A percentile compares a stretch with the other conserved stretches of the same genome.
phyloP scores from a whole-genome alignment of 2,113 vertebrate species.

The Dissostichus mawsoni region DNA sequence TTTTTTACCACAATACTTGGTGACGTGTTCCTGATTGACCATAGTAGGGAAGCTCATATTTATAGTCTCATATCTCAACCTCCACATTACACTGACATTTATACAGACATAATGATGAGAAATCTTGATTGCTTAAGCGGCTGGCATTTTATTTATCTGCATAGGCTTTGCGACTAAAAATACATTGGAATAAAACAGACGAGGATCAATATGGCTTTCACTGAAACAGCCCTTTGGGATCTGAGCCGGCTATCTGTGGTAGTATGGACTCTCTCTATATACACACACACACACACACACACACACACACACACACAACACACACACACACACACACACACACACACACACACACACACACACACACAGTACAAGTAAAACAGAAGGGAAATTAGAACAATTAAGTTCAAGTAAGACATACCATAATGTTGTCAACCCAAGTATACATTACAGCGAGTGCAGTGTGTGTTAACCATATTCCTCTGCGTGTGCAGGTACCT shows the following conservation, averaged over 20 bases:
- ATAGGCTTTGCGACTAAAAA: slow-evolving; percentile 24
- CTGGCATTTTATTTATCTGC: slow-evolving; percentile 1
- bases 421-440: background rate
- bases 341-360: too few relatives aligned
- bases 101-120: slow-evolving; percentile 38
- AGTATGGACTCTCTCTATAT: background rate
- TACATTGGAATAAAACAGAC: slow-evolving; percentile 19
- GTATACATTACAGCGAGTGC: background rate
- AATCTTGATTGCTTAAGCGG: slow-evolving; percentile 19
- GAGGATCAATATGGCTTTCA: slow-evolving; percentile 32
- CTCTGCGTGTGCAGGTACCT: background rate
- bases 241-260: background rate
- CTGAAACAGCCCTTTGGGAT: background rate
- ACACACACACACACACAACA: too few relatives aligned
- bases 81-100: slow-evolving; percentile 38
- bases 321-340: too few relatives aligned
- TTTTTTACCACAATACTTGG: slow-evolving; percentile 1
- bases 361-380: background rate
- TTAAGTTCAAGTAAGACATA: background rate
- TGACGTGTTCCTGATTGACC: slow-evolving; percentile 18
- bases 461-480: background rate
- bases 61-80: slow-evolving; percentile 27
- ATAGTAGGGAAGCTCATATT: slow-evolving; percentile 29
- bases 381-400: background rate
- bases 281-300: too few relatives aligned